phyloP scores from a whole-genome alignment of 1,140 invertebrate species.

The Andricus grossulariae region DNA sequence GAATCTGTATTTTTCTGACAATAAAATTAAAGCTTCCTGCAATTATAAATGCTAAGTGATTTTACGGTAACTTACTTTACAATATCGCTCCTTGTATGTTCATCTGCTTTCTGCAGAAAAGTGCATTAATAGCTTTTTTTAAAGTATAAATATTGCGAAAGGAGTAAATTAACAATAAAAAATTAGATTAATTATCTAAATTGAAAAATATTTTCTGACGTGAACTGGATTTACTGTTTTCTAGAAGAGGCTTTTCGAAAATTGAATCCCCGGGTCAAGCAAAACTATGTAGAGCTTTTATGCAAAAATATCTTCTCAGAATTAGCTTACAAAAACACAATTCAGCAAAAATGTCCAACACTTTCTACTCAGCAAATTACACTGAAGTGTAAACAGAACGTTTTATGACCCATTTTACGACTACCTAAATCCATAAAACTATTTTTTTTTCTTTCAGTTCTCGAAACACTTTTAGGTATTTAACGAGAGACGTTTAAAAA shows the following conservation, averaged over 20 bases:
- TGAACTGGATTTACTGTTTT: background rate
- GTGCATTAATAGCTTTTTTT: no score
- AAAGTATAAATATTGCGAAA: no score
- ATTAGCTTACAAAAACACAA: conserved; percentile 4
- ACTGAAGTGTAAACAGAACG: conserved; percentile 3
- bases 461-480: background rate
- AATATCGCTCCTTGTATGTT: no score
- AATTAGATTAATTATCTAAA: no score
- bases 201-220: no score
- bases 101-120: no score
- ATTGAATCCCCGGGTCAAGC: no score
- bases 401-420: conserved; percentile 23
- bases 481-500: conserved; percentile 1
- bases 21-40: background rate
- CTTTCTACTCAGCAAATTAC: conserved; percentile 21
- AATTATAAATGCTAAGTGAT: conserved; percentile 14
- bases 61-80: conserved; percentile 11
- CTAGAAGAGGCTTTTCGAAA: background rate
- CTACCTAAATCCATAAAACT: conserved; percentile 29
- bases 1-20: conserved; percentile 26
- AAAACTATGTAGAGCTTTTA: no score
- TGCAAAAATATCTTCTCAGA: conserved; percentile 11
- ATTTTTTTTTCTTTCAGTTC: conserved; percentile 21
- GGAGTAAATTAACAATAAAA: background rate
- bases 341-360: conserved; percentile 16